Percentiles rank a stretch among this genome's conserved stretches.
Evolutionary conservation across 1,140 invertebrate genomes (phyloP).

Genomic region (Micrasema longulum): DNA sequence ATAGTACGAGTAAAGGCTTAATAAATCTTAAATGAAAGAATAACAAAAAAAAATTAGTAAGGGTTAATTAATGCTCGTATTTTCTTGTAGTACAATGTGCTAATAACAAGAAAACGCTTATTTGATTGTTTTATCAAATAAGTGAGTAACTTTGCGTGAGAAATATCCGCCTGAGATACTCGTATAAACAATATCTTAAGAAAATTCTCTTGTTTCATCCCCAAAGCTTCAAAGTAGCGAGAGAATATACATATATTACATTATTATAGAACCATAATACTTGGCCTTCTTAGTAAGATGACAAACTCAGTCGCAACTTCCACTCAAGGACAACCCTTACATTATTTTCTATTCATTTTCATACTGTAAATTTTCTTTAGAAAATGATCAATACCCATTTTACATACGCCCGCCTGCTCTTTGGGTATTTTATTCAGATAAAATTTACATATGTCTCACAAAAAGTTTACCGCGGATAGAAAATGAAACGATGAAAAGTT

Average conservation of each 20-base stretch:
- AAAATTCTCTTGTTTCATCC: constrained; percentile 22
- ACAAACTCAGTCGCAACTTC: constrained; percentile 42
- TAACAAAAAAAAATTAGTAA: too few relatives aligned
- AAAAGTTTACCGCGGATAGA: constrained; percentile 11
- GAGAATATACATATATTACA: constrained; percentile 40
- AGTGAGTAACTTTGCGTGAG: too few relatives aligned
- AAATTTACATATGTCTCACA: constrained; percentile 37
- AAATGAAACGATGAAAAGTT: neutral
- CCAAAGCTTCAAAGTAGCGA: constrained; percentile 2
- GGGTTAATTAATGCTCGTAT: too few relatives aligned
- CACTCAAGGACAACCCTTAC: constrained; percentile 43
- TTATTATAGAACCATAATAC: constrained; percentile 27
- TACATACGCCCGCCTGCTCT: constrained; percentile 35
- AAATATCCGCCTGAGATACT: neutral
- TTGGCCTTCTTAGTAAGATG: constrained; percentile 17
- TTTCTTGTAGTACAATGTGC: too few relatives aligned
- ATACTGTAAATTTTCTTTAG: constrained; percentile 44
- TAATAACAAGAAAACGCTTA: too few relatives aligned
- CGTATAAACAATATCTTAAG: constrained; percentile 16
- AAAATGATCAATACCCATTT: constrained; percentile 50
- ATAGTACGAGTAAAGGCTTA: too few relatives aligned
- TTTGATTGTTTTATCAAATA: too few relatives aligned
- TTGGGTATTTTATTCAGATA: constrained; percentile 17
- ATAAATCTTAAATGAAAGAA: too few relatives aligned
- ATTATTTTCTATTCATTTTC: constrained; percentile 48